Base-by-base conservation (phyloP, 2,888 invertebrate genomes). In the Salticus scenicus region DNA sequence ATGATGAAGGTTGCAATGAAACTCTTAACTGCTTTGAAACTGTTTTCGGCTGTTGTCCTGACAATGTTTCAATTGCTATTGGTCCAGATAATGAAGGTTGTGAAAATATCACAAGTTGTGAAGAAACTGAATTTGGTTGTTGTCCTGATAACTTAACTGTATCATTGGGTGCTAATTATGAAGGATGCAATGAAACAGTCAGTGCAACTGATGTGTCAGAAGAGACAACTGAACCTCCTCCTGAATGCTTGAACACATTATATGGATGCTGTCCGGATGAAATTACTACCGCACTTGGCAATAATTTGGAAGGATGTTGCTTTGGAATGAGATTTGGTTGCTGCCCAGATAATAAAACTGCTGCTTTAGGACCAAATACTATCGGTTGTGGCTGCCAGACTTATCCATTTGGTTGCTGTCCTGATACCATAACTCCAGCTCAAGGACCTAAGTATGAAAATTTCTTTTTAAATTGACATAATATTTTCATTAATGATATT, bases 211-310 rank as follows among this genome's bases (percentile, higher is more conserved):
- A 28, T 14, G 37, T 37, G 5, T 66, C 76, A 7, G 10, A 37
- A 66, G 51, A 75, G 24, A 73, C 72, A 27, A 80, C 86, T 5
- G 37, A 73, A 28, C 14, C 37, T 17, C 42, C 47, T 42, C 74
- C 72, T 14, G 85, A 72, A 17, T 90, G 90, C 86, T 73, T 67
- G n/a, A 84, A 71, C 7, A 88, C 89, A 7, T 51, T 64, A 24
- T 90, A 92, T 89, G 97, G 97, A 4, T 98, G 97, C 90, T 98
- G 97, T 89, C 94, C 94, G 0, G 97, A 98, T 91, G 97, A 97
- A 10, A 90, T 92, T 42, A 89, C 88, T 42, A 57, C 73, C 8
- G 89, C 89, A 24, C 47, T 74, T 30, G 90, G 90, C 14, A 82
- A 83, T 7, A 87, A 89, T 47, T 66, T 87, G 2, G 88, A 89